phyloP scores from a whole-genome alignment of 2,888 invertebrate genomes.

The Leptinotarsa juncta region DNA sequence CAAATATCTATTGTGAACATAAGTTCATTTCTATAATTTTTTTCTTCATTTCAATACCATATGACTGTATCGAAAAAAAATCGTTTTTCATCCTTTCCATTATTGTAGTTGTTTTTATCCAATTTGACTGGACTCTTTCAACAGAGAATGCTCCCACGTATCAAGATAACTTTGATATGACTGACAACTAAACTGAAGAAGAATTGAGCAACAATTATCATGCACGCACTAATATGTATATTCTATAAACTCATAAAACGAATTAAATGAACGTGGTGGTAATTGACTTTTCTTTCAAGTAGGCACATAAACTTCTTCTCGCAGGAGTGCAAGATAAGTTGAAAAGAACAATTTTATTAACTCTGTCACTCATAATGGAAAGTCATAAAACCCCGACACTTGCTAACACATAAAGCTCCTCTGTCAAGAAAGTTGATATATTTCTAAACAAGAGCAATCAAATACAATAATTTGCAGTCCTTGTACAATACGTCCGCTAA shows the following conservation, averaged over 20 bases:
- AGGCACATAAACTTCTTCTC: conserved; percentile 4
- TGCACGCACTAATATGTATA: not conserved
- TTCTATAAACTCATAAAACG: not conserved
- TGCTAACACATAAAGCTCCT: conserved; percentile 4
- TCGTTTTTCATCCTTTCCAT: too few relatives aligned
- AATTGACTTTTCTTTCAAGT: not conserved
- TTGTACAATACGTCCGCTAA: conserved; percentile 7
- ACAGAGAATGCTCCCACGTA: too few relatives aligned
- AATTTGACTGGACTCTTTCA: too few relatives aligned
- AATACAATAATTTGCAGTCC: conserved; percentile 17
- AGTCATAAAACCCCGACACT: conserved; percentile 6
- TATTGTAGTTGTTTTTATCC: too few relatives aligned
- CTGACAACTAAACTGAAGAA: too few relatives aligned
- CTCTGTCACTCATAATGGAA: conserved; percentile 8
- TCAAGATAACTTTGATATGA: too few relatives aligned
- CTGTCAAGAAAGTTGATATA: conserved; percentile 17
- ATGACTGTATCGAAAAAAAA: too few relatives aligned
- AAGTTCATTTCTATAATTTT: too few relatives aligned
- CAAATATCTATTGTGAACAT: too few relatives aligned
- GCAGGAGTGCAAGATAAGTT: not conserved
- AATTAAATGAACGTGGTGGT: not conserved
- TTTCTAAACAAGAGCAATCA: conserved; percentile 17
- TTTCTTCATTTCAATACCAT: too few relatives aligned
- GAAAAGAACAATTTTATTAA: conserved; percentile 15
- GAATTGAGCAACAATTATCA: not conserved